Evolutionary conservation across 1,140 invertebrate genomes (phyloP), one percentile per base, ranked within the genome.

Genomic region (Drosophila quadrilineata): DNA sequence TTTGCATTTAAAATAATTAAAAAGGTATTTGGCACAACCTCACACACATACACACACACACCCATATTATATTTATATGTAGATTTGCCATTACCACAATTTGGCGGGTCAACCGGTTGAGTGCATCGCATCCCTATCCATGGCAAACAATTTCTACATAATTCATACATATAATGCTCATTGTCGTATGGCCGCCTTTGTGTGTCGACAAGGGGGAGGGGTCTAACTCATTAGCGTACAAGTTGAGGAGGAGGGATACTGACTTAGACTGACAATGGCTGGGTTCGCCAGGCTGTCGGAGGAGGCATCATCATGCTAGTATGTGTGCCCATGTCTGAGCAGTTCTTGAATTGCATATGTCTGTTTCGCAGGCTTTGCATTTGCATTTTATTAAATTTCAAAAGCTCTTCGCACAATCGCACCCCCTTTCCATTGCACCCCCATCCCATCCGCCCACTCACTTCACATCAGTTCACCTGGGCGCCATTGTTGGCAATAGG

Each of bases 361-460:
- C 76, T 82, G 73, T 70, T 54, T 75, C 57, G 63, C 63, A 60
- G 69, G 77, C 63, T 77, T 74, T 67, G 69, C 75, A 82, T 82
- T 84, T 85, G 79, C 74, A 85, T 85, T 85, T 85, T 85, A 85
- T 85, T 85, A 85, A 85, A 85, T 85, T 85, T 85, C 71, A 85
- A 85, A 85, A 71, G 71, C 72, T 46, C 76, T 71, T 57, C 67
- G 53, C 75, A 74, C 65, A 77, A 59, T 62, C 53, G 31, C 52
- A n/a, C n/a, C n/a, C n/a, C n/a, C n/a, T n/a, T n/a, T n/a, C n/a
- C n/a, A n/a, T n/a, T n/a, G n/a, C n/a, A n/a, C n/a, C n/a, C n/a
- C n/a, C n/a, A n/a, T n/a, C n/a, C n/a, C n/a, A n/a, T n/a, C n/a
- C n/a, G 22, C 12, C 21, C 36, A 12, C 19, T 29, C 45, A 74